Base-by-base conservation (phyloP, 2,113 vertebrate species). In the Heterotilapia buettikoferi region DNA sequence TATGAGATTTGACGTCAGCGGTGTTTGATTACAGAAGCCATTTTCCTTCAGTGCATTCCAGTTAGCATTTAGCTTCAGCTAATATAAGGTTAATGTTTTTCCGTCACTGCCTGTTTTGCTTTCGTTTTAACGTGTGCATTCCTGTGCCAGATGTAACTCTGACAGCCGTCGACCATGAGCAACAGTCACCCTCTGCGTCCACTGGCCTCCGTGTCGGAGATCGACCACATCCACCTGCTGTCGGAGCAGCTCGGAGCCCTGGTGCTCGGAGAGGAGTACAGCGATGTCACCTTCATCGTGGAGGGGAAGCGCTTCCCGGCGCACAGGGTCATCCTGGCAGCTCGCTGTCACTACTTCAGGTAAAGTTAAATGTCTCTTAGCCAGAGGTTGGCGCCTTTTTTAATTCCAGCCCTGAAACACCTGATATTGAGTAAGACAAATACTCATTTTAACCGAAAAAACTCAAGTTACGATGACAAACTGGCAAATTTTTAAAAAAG, bases 291-390 rank as follows among this genome's bases (percentile, higher is more conserved):
- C 47, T 99, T 99, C 86, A 95, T 99, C 16, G 99, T 99, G 94
- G 98, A 99, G 93, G 98, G 98, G 94, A 99, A 98, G 90, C 97
- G 97, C 6, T 99, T 99, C 93, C 97, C 98, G 0, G 99, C 98
- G 2, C 99, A 99, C 95, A 96, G 98, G 80, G 98, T 99, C 84
- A 99, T 99, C 93, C 96, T 99, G 94, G 98, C 99, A 53, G 98
- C 98, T 3, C 97, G 98, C 45, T 99, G 99, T 89, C 98, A 99
- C 83, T 99, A 99, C 95, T 99, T 99, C 97, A 98, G 99, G 99
- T 99, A 11, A 14, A 19, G 38, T 11, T 6, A 8, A 12, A 80
- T 61, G 36, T 36, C 16, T 19, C 9, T 76, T 12, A 1, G 43
- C 9, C 24, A 29, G 61, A 66, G 10, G 7, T 13, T 50, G 71